These are phyloP conservation scores for Mus spicilegus DNA, from an alignment of 2,113 vertebrate species.

Conservation along the genomic window DNA sequence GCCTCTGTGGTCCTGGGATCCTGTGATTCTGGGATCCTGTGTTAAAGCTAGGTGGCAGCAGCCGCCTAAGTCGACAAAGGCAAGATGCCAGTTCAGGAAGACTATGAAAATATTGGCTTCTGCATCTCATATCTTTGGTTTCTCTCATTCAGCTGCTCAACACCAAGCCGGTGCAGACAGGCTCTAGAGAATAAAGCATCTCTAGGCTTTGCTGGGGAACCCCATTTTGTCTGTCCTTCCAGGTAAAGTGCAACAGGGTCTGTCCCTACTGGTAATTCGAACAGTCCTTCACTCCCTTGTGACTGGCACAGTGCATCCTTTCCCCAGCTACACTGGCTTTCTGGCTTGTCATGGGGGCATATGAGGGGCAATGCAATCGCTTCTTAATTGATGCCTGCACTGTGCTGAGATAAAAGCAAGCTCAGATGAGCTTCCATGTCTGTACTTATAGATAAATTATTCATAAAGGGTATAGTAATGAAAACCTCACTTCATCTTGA, in stretches of 20 bases:
- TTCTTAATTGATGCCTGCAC: not conserved
- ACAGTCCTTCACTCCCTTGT: not conserved
- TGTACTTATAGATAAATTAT: not conserved
- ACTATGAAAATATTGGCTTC: not conserved
- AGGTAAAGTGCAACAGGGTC: not conserved
- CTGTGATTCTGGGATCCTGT: too few relatives aligned
- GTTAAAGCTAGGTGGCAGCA: conserved; percentile 63
- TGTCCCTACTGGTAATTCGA: not conserved
- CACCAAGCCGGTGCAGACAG: too few relatives aligned
- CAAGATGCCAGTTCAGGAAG: not conserved
- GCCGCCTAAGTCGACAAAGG: not conserved
- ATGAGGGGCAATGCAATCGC: not conserved
- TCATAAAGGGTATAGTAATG: not conserved
- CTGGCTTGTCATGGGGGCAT: not conserved
- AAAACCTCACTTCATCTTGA: not conserved
- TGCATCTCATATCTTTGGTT: too few relatives aligned
- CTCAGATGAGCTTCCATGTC: not conserved
- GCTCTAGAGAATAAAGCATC: too few relatives aligned
- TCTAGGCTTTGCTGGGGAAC: not conserved
- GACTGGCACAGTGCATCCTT: not conserved
- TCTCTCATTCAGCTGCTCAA: too few relatives aligned
- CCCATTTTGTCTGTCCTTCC: conserved; percentile 11
- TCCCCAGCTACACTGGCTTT: not conserved
- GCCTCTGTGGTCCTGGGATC: too few relatives aligned
- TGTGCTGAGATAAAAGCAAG: not conserved